Conservation (phyloP, 1,140 invertebrate genomes). For the Meloidogyne exigua region DNA sequence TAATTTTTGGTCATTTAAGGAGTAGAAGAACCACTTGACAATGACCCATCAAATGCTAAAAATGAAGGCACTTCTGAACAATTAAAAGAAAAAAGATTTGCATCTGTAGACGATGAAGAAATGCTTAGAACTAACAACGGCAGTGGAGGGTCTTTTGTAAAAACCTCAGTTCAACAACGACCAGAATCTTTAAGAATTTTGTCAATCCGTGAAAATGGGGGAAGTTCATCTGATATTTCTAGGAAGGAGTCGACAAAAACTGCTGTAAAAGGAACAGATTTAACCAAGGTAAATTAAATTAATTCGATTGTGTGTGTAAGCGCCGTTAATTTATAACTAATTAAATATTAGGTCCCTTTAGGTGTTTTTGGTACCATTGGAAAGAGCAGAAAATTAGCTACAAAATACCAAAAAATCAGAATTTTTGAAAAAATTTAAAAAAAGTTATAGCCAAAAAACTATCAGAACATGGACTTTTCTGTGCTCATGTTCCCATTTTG, state of each 20-base stretch:
- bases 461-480: too few relatives aligned
- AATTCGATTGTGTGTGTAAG: too few relatives aligned
- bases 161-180: not conserved
- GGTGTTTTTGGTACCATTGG: too few relatives aligned
- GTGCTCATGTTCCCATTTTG: too few relatives aligned
- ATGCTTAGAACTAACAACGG: not conserved
- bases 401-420: too few relatives aligned
- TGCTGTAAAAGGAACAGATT: not conserved
- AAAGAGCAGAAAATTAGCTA: too few relatives aligned
- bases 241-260: not conserved
- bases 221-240: not conserved
- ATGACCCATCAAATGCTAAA: not conserved
- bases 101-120: not conserved
- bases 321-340: too few relatives aligned
- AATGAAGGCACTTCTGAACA: not conserved
- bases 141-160: not conserved
- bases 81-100: not conserved
- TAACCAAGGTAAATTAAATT: not conserved
- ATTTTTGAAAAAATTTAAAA: too few relatives aligned
- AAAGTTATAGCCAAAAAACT: too few relatives aligned
- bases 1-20: slow-evolving; percentile 3
- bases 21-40: slow-evolving; percentile 18
- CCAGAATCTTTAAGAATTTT: not conserved
- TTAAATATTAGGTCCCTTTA: too few relatives aligned
- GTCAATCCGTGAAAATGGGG: not conserved